phyloP scores from a whole-genome alignment of 2,888 invertebrate genomes.

The Phengaris alcon region DNA sequence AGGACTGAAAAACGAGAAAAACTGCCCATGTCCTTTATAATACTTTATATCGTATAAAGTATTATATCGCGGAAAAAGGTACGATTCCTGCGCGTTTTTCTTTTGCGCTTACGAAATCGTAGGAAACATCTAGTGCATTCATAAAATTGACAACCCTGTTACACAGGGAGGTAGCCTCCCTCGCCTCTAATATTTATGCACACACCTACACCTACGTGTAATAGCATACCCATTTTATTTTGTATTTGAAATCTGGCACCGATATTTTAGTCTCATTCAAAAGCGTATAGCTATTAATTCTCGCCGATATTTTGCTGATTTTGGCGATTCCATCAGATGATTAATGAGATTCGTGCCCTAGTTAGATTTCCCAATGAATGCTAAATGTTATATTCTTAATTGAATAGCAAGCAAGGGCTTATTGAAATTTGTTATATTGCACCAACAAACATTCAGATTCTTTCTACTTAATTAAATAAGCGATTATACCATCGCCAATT shows the following conservation, averaged over 20 bases:
- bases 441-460: too few relatives aligned
- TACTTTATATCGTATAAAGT: too few relatives aligned
- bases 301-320: not conserved
- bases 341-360: not conserved
- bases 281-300: not conserved
- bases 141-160: not conserved
- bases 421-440: not conserved
- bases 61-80: too few relatives aligned
- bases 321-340: not conserved
- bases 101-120: too few relatives aligned
- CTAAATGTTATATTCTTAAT: not conserved
- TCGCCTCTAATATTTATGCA: conserved; percentile 14
- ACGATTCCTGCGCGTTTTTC: too few relatives aligned
- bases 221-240: conserved; percentile 14
- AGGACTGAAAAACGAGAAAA: too few relatives aligned
- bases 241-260: conserved; percentile 4
- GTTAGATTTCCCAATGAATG: not conserved
- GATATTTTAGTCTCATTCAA: not conserved
- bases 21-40: too few relatives aligned
- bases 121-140: not conserved
- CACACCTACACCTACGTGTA: not conserved
- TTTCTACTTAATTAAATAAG: too few relatives aligned
- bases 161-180: not conserved
- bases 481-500: too few relatives aligned
- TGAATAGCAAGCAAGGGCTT: not conserved